Evolutionary conservation across 2,888 invertebrate species (phyloP).

Genomic region (Willowsia nigromaculata): DNA sequence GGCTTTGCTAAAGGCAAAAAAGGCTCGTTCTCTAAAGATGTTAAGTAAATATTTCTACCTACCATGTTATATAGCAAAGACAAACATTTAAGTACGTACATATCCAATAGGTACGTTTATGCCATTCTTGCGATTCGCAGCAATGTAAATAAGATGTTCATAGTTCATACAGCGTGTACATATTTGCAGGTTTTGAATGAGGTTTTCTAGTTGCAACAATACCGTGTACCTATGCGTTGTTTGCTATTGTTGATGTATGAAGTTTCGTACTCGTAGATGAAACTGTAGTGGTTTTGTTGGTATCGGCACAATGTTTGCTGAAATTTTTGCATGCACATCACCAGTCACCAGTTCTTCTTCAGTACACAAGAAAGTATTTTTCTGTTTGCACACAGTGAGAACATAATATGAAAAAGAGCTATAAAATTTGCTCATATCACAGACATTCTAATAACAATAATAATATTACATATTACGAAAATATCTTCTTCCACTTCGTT

Average conservation of each 20-base stretch:
- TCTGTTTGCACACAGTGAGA: background rate
- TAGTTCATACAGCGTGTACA: too few relatives aligned
- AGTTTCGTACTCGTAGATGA: background rate
- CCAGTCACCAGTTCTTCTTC: background rate
- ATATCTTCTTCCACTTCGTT: background rate
- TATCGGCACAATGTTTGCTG: background rate
- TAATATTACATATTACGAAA: background rate
- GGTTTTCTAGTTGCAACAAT: background rate
- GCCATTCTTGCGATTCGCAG: too few relatives aligned
- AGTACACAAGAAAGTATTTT: background rate
- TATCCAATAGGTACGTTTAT: too few relatives aligned
- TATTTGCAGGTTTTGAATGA: too few relatives aligned
- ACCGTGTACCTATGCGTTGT: background rate
- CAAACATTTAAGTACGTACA: background rate
- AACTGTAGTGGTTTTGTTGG: slow-evolving; percentile 16
- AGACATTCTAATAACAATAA: background rate
- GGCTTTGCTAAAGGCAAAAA: background rate
- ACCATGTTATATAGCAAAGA: too few relatives aligned
- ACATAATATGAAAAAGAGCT: background rate
- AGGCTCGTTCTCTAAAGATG: background rate
- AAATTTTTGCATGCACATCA: background rate
- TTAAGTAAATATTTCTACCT: slow-evolving; percentile 4
- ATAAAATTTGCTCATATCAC: background rate
- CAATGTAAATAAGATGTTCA: too few relatives aligned
- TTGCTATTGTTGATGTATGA: background rate